phyloP scores from a whole-genome alignment of 2,113 vertebrate species.

The Cebidichthys violaceus region DNA sequence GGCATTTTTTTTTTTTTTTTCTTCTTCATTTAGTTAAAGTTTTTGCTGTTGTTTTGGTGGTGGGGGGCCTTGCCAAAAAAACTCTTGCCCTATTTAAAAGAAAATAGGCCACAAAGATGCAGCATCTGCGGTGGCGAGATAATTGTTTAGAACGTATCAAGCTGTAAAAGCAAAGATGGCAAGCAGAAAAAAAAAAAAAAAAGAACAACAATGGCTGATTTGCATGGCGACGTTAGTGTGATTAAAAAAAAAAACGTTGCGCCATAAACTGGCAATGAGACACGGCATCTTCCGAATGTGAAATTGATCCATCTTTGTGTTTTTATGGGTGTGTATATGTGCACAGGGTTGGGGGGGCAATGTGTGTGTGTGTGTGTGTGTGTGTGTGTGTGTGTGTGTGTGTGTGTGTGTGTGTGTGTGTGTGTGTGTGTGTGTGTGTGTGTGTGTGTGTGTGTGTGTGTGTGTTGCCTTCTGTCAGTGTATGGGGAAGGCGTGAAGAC shows the following conservation, averaged over 20 bases:
- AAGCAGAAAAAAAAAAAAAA: background rate
- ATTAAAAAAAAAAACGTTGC: conserved; percentile 60
- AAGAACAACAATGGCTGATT: conserved; percentile 52
- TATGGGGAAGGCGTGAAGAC: conserved; percentile 31
- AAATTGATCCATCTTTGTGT: conserved; percentile 73
- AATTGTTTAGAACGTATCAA: conserved; percentile 50
- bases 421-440: conserved; percentile 43
- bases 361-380: conserved; percentile 52
- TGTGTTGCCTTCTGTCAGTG: conserved; percentile 35
- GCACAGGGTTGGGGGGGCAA: conserved; percentile 17
- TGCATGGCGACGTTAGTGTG: conserved; percentile 62
- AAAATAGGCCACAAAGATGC: conserved; percentile 65
- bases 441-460: conserved; percentile 4
- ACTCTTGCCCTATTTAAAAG: conserved; percentile 45
- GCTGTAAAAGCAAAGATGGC: conserved; percentile 1
- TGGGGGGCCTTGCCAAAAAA: conserved; percentile 37
- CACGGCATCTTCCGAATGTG: conserved; percentile 56
- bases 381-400: conserved; percentile 52
- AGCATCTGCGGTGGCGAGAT: conserved; percentile 54
- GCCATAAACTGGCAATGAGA: conserved; percentile 66
- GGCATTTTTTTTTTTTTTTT: conserved; percentile 23
- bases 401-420: conserved; percentile 53
- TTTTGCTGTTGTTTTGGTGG: conserved; percentile 47
- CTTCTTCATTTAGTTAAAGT: conserved; percentile 51
- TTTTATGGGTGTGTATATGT: conserved; percentile 45